phyloP scores from a whole-genome alignment of 2,113 vertebrate species.

The Phaethon lepturus region DNA sequence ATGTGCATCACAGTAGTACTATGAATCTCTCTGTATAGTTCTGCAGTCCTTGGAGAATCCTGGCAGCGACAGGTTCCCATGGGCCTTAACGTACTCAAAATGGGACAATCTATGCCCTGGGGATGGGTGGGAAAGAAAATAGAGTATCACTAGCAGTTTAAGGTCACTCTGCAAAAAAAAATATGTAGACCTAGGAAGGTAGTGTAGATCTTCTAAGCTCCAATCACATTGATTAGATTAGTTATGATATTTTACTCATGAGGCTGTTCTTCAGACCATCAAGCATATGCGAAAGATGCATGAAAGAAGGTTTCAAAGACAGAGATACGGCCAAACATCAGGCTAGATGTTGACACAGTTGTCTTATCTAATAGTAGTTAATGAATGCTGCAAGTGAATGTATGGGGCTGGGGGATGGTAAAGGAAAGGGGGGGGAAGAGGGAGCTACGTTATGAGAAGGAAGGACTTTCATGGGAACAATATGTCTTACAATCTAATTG shows the following conservation, averaged over 20 bases:
- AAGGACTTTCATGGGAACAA: slow-evolving; percentile 74
- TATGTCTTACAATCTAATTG: slow-evolving; percentile 81
- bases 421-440: slow-evolving; percentile 11
- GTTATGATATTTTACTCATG: background rate
- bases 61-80: fast-evolving
- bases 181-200: background rate
- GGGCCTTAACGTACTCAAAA: background rate
- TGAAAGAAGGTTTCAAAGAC: background rate
- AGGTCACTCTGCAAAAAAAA: background rate
- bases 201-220: background rate
- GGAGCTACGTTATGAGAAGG: slow-evolving; percentile 41
- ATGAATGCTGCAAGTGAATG: background rate
- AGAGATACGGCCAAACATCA: slow-evolving; percentile 14
- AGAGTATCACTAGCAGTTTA: background rate
- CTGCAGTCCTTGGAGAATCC: background rate
- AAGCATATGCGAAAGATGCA: background rate
- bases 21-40: background rate
- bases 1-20: background rate
- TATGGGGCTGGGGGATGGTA: background rate
- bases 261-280: background rate
- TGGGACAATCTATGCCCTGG: background rate
- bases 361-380: slow-evolving; percentile 17
- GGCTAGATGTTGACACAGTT: slow-evolving; percentile 47
- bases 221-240: background rate
- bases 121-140: background rate